phyloP scores from a whole-genome alignment of 1,140 invertebrate species.

The Phenacoccus solenopsis region DNA sequence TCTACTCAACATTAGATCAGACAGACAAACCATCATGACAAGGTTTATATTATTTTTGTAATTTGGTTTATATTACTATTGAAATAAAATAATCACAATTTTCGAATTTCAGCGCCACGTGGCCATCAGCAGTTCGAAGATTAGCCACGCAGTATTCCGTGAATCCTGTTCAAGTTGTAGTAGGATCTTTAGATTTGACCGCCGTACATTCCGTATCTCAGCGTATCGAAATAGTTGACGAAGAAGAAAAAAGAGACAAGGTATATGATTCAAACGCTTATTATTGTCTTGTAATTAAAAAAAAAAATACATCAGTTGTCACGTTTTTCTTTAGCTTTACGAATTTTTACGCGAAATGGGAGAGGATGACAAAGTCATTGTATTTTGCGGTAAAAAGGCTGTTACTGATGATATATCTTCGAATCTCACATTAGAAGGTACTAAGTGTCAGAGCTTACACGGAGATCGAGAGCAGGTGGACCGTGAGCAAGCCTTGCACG shows the following conservation, averaged over 20 bases:
- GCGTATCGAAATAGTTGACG: conserved; percentile 52
- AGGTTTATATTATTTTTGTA: neutral
- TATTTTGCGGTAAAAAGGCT: conserved; percentile 76
- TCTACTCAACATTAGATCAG: conserved; percentile 59
- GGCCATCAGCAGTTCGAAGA: conserved; percentile 67
- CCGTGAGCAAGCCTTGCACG: conserved; percentile 68
- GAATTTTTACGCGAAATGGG: conserved; percentile 42
- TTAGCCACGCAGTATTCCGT: conserved; percentile 74
- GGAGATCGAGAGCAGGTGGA: conserved; percentile 79
- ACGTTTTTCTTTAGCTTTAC: conserved; percentile 25
- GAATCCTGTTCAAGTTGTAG: conserved; percentile 75
- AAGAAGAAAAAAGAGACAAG: conserved; percentile 52
- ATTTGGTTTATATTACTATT: too few relatives aligned
- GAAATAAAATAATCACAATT: too few relatives aligned
- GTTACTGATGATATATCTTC: conserved; percentile 67
- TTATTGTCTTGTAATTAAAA: too few relatives aligned
- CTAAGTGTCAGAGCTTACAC: conserved; percentile 65
- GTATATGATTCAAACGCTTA: conserved; percentile 33
- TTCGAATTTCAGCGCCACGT: conserved; percentile 55
- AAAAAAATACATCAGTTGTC: neutral
- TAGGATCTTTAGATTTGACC: conserved; percentile 72
- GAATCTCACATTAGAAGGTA: conserved; percentile 53
- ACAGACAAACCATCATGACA: conserved; percentile 76
- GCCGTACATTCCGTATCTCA: conserved; percentile 74
- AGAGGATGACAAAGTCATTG: conserved; percentile 63